These are phyloP conservation scores for Dasysyrphus tricinctus DNA, from an alignment of 2,888 invertebrate genomes.

Conservation along the genomic window DNA sequence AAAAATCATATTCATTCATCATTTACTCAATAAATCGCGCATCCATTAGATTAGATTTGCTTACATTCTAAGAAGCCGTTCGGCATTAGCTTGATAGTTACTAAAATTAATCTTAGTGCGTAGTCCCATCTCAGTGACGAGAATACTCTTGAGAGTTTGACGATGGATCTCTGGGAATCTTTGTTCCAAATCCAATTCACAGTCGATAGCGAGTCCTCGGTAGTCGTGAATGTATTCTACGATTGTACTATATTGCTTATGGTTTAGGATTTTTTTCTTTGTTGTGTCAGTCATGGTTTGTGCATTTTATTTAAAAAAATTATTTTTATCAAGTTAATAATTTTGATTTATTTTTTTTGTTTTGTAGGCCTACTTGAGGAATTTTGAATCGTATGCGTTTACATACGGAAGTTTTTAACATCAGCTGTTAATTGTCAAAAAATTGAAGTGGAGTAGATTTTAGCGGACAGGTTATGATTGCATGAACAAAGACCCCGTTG, in stretches of 20 bases:
- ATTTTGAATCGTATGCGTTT: conserved; percentile 29
- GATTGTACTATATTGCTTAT: conserved; percentile 77
- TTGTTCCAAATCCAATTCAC: conserved; percentile 85
- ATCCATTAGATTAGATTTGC: conserved; percentile 49
- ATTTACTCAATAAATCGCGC: background rate
- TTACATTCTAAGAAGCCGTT: conserved; percentile 83
- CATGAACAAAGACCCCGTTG: no score
- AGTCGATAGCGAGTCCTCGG: conserved; percentile 85
- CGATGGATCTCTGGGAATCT: conserved; percentile 85
- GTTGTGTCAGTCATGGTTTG: conserved; percentile 56
- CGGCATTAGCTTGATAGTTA: conserved; percentile 85
- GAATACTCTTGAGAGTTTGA: conserved; percentile 88
- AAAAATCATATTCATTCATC: background rate
- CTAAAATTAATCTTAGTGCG: conserved; percentile 87
- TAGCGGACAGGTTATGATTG: no score
- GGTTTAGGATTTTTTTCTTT: conserved; percentile 78
- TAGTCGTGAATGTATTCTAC: conserved; percentile 85
- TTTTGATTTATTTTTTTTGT: background rate
- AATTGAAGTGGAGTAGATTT: background rate
- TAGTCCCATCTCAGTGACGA: conserved; percentile 87
- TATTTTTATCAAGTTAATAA: background rate
- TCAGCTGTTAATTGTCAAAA: conserved; percentile 34
- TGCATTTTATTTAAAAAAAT: conserved; percentile 28
- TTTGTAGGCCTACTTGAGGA: background rate
- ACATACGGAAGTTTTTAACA: background rate